Percentiles rank a stretch among this genome's conserved stretches.
phyloP scores from a whole-genome alignment of 2,797 vertebrate species.

The Bovichtus variegatus region DNA sequence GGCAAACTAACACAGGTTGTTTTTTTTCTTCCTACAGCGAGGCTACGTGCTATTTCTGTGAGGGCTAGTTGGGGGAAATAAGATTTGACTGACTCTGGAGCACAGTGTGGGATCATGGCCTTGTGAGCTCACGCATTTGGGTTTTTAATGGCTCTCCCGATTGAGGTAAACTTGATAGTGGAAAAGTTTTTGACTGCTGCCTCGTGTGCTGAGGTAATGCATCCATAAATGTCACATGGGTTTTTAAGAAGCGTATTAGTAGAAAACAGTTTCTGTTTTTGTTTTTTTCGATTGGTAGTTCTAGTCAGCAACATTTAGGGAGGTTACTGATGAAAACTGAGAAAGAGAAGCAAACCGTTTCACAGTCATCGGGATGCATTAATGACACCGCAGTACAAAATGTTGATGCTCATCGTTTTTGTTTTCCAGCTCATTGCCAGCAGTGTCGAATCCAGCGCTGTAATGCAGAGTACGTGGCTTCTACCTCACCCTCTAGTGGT shows the following conservation, averaged over 20 bases:
- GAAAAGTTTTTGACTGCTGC: constrained; percentile 60
- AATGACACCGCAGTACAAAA: not conserved
- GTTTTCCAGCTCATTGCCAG: constrained; percentile 84
- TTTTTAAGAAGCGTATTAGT: not conserved
- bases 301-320: not conserved
- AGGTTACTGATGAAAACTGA: not conserved
- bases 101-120: constrained; percentile 66
- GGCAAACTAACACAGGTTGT: constrained; percentile 70
- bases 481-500: constrained; percentile 84
- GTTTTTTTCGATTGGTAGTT: not conserved
- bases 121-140: constrained; percentile 57
- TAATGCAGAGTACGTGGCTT: constrained; percentile 87
- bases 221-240: constrained; percentile 31
- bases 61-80: constrained; percentile 69
- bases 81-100: constrained; percentile 65
- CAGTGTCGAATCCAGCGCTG: constrained; percentile 89
- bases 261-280: not conserved
- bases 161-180: constrained; percentile 69
- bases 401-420: constrained; percentile 13
- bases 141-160: constrained; percentile 72
- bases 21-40: constrained; percentile 66
- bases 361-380: no score
- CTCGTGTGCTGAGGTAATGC: constrained; percentile 46
- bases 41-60: constrained; percentile 64
- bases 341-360: not conserved